A percentile compares a stretch with the other conserved stretches of the same genome.
Conservation (phyloP, 2,113 vertebrate species). For the Salminus brasiliensis region DNA sequence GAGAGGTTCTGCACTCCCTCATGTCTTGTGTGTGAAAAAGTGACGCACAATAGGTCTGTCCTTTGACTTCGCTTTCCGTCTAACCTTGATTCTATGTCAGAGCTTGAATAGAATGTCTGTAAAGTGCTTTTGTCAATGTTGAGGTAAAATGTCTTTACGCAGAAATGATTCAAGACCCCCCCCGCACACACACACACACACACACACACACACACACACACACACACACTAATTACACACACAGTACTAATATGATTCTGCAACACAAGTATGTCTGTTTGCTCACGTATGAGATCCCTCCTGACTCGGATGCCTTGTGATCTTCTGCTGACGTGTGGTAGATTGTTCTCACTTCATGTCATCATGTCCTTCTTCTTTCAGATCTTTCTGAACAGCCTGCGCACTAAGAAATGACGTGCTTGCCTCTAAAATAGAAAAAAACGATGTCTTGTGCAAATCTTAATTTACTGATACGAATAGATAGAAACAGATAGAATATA, state of each 20-base stretch:
- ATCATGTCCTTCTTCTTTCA: neutral
- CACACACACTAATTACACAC: too few relatives aligned
- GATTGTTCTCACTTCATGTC: neutral
- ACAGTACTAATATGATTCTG: neutral
- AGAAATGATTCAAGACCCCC: neutral
- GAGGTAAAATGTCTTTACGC: neutral
- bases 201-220: too few relatives aligned
- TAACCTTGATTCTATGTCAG: neutral
- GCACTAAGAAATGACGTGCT: neutral
- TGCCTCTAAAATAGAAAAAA: neutral
- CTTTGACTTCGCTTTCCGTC: neutral
- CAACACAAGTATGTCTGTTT: neutral
- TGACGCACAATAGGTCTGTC: neutral
- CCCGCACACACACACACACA: neutral
- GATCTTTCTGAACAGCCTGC: too few relatives aligned
- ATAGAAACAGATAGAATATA: neutral
- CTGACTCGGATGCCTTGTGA: neutral
- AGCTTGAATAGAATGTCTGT: neutral
- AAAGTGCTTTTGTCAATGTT: neutral
- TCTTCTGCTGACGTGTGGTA: neutral
- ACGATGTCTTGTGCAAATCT: neutral
- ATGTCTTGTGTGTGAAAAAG: slow-evolving; percentile 12
- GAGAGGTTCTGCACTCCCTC: neutral
- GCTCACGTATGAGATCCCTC: neutral
- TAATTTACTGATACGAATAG: too few relatives aligned